A percentile compares a stretch with the other conserved stretches of the same genome.
phyloP scores from a whole-genome alignment of 37 sponge, comb jelly and placozoan species.

The Cliona cf. orientalis region DNA sequence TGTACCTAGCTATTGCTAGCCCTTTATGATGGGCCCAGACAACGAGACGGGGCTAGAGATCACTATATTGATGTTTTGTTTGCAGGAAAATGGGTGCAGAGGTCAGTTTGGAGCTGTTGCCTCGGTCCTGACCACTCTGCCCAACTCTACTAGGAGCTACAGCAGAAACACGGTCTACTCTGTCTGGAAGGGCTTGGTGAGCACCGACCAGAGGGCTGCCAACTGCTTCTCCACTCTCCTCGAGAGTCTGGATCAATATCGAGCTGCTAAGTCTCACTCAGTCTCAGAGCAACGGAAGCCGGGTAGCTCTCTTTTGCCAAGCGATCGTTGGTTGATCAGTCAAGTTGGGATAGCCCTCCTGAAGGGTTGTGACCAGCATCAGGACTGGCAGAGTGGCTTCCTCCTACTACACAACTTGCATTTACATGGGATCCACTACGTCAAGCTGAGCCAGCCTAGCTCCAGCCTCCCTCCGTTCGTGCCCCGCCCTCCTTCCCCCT shows the following conservation, averaged over 20 bases:
- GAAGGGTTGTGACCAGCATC: background rate
- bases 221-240: conserved; percentile 30
- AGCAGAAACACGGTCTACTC: background rate
- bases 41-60: too few relatives aligned
- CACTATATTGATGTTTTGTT: too few relatives aligned
- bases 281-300: background rate
- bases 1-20: too few relatives aligned
- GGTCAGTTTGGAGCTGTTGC: conserved; percentile 50
- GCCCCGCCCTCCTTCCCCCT: conserved; percentile 25
- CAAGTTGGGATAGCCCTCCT: conserved; percentile 37
- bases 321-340: conserved; percentile 34
- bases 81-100: conserved; percentile 22
- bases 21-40: too few relatives aligned
- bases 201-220: conserved; percentile 5
- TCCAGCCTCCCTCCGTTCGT: conserved; percentile 37
- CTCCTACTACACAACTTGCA: conserved; percentile 46
- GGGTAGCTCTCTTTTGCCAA: background rate
- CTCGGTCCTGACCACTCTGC: conserved; percentile 9
- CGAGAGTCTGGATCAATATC: background rate
- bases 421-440: conserved; percentile 25
- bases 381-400: conserved; percentile 51
- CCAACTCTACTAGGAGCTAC: background rate
- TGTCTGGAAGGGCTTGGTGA: conserved; percentile 31
- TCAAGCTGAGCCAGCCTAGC: conserved; percentile 4
- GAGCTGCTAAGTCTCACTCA: background rate